A percentile compares a stretch with the other conserved stretches of the same genome.
Evolutionary conservation across 2,113 vertebrate species (phyloP).

Genomic region (Hiodon alosoides): DNA sequence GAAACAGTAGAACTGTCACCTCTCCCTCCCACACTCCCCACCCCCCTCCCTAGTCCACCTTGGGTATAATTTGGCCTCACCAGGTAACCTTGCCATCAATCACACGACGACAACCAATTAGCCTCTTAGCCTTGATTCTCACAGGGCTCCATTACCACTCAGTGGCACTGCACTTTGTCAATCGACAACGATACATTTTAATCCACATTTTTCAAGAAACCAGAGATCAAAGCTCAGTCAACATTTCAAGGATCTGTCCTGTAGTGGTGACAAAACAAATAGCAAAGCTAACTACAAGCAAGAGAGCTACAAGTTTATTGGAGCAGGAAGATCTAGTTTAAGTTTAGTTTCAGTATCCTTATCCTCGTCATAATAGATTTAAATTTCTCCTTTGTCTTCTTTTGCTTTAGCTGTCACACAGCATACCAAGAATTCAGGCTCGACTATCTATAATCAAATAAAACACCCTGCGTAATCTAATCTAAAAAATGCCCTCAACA

Average conservation of each 20-base stretch:
- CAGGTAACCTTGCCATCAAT: conserved; percentile 49
- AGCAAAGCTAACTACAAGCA: neutral
- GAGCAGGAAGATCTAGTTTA: neutral
- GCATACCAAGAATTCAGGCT: conserved; percentile 14
- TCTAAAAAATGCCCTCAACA: neutral
- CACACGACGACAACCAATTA: conserved; percentile 56
- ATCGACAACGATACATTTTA: conserved; percentile 32
- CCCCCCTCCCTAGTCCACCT: conserved; percentile 27
- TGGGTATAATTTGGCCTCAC: conserved; percentile 46
- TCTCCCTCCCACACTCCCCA: conserved; percentile 30
- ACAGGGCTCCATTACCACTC: conserved; percentile 34
- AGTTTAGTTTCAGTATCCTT: conserved; percentile 6
- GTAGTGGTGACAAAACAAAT: conserved; percentile 4
- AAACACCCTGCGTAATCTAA: conserved; percentile 17
- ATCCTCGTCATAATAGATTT: conserved; percentile 7
- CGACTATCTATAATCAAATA: conserved; percentile 23
- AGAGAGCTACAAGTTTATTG: too few relatives aligned
- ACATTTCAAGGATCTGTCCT: conserved; percentile 17
- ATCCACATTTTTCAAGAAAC: conserved; percentile 19
- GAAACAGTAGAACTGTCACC: conserved; percentile 5
- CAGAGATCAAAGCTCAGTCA: neutral
- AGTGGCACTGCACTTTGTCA: conserved; percentile 27
- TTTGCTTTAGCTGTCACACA: neutral
- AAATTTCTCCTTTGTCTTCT: neutral
- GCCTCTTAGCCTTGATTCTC: conserved; percentile 43